A percentile compares a stretch with the other conserved stretches of the same genome.
Conservation (phyloP, 2,113 vertebrate genomes). For the rabbit (Oryctolagus cuniculus) region DNA sequence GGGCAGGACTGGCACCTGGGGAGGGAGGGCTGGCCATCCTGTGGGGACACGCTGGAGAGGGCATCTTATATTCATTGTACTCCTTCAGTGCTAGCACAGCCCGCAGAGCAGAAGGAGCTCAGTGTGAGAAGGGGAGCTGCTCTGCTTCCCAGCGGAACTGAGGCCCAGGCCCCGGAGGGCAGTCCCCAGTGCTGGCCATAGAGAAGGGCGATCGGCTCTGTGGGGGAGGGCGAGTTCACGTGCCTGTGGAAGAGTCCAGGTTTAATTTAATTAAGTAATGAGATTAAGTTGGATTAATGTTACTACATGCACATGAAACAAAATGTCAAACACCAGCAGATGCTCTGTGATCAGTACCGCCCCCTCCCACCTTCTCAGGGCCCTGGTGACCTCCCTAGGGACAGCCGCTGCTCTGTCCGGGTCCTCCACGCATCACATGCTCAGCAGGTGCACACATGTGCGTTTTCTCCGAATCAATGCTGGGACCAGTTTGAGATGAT, state of each 20-base stretch:
- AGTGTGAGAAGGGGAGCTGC: not conserved
- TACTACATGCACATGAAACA: not conserved
- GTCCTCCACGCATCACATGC: fast-evolving
- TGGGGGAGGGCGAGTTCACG: not conserved
- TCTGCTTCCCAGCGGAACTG: not conserved
- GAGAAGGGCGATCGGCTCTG: not conserved
- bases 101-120: not conserved
- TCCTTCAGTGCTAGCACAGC: not conserved
- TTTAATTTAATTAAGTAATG: conserved; percentile 53
- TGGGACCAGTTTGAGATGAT: conserved; percentile 10
- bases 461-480: not conserved
- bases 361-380: not conserved
- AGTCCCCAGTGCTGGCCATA: not conserved
- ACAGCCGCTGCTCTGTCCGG: not conserved
- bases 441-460: not conserved
- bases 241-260: not conserved
- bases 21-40: not conserved
- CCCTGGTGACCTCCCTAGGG: not conserved
- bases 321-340: not conserved
- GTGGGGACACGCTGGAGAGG: not conserved
- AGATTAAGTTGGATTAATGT: conserved; percentile 18
- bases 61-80: not conserved
- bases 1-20: not conserved
- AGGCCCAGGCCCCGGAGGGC: not conserved
- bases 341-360: not conserved